phyloP scores from a whole-genome alignment of 2,797 vertebrate genomes.

The Ateles fusciceps region DNA sequence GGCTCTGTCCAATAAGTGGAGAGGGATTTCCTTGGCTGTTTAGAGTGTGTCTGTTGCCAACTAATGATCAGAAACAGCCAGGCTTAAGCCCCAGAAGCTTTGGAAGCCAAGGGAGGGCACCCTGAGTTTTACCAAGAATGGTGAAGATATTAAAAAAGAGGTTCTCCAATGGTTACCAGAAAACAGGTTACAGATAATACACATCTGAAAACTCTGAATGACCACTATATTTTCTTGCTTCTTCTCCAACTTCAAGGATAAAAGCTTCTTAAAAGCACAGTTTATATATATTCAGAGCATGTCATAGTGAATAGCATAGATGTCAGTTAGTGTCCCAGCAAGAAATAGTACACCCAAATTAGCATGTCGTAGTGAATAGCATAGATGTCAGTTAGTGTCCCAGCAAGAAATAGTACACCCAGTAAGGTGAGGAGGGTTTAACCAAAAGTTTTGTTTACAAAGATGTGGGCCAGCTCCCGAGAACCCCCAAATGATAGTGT shows the following conservation, averaged over 20 bases:
- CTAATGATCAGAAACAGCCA: not conserved
- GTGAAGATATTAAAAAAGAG: not conserved
- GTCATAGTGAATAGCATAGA: not conserved
- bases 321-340: not conserved
- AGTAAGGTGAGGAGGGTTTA: not conserved
- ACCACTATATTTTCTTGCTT: not conserved
- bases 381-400: not conserved
- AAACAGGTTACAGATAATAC: not conserved
- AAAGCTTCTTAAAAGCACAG: not conserved
- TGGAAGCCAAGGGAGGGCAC: not conserved
- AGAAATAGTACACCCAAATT: not conserved
- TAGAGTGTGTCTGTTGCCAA: not conserved
- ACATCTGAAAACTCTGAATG: not conserved
- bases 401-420: not conserved
- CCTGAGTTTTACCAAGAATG: not conserved
- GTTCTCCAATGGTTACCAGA: not conserved
- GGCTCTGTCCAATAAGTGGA: not conserved
- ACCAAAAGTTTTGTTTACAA: not conserved
- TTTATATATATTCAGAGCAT: not conserved
- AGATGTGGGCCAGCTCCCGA: not conserved
- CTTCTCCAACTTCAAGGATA: not conserved
- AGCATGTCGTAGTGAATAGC: not conserved
- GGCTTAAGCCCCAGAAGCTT: not conserved
- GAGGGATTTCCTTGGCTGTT: not conserved
- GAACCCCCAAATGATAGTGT: not conserved